These are phyloP conservation scores for Drosophila saltans DNA, from an alignment of 1,140 invertebrate species.

Conservation along the genomic window DNA sequence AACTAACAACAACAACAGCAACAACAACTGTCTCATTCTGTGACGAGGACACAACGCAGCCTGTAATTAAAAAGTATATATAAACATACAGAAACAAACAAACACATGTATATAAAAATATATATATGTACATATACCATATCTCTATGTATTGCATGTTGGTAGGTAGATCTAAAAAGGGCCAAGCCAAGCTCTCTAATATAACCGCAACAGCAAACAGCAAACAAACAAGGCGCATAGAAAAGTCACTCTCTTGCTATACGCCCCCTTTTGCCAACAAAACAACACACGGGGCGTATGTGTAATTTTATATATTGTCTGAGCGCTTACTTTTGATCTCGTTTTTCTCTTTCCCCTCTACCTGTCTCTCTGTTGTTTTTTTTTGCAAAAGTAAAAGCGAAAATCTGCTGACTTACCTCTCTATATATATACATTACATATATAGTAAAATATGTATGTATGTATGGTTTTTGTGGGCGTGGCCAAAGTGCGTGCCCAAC, in stretches of 20 bases:
- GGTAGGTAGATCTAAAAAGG: constrained; percentile 19
- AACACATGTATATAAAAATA: constrained; percentile 20
- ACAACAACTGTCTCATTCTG: constrained; percentile 8
- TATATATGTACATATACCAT: not conserved
- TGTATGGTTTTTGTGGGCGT: constrained; percentile 9
- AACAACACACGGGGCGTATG: constrained; percentile 60
- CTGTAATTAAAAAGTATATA: constrained; percentile 58
- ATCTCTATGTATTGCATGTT: no score
- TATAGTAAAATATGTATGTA: constrained; percentile 4
- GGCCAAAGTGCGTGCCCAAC: constrained; percentile 61
- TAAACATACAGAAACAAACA: not conserved
- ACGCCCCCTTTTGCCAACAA: constrained; percentile 8
- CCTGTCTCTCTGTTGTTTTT: not conserved
- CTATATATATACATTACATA: not conserved
- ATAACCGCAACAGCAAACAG: constrained; percentile 44
- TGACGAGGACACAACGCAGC: constrained; percentile 24
- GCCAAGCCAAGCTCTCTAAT: constrained; percentile 25
- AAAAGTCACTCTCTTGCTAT: not conserved
- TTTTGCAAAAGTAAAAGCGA: not conserved
- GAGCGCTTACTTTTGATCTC: constrained; percentile 60
- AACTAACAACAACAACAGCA: constrained; percentile 6
- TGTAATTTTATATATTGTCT: constrained; percentile 69
- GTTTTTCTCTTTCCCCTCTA: not conserved
- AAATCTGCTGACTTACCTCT: constrained; percentile 2
- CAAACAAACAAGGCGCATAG: constrained; percentile 1